Base-by-base conservation (phyloP, 2,888 invertebrate genomes). In the Lycophotia porphyrea region DNA sequence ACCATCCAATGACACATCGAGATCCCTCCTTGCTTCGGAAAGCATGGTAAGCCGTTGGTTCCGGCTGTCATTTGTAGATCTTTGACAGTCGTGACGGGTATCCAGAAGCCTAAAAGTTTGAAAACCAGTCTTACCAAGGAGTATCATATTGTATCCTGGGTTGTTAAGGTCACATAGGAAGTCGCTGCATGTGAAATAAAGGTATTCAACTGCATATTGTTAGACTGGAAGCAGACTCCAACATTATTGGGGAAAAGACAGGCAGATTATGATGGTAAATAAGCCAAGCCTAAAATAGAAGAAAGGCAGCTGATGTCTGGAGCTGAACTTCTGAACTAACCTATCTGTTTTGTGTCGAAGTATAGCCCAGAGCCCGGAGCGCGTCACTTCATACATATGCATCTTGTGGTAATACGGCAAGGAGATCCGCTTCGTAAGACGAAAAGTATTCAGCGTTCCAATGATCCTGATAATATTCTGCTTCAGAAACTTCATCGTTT, bases 311-410 rank as follows among this genome's bases (percentile, higher is more conserved):
- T 3, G 13, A 1, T 42, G 36, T 5, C 21, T 21, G 21, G 7
- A n/a, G 21, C 21, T 7, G 21, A 66, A 2, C 36, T 71, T 71
- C 71, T 71, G 21, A 21, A 8, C 11, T 9, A 8, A 36, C 13
- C 3, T 27, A 5, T 42, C n/a, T 63, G 7, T 27, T 18, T 7
- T 36, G 66, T 65, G 47, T 47, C 21, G 24, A 39, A 34, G 61
- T 76, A 47, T 76, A 81, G 55, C 82, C 61, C 11, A 34, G 76
- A 79, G 82, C 78, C 9, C 21, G 21, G 18, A 76, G 63, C 67
- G 11, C 39, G 77, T 74, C 65, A 49, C 67, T 68, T 79, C 78
- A 79, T 79, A 82, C 82, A 79, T 79, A 79, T 79, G 78, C 78
- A 79, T 68, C 63, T 76, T 63, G 66, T 68, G 77, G 82, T 81